Conservation (phyloP, 2,888 invertebrate genomes). For the Leucania comma region DNA sequence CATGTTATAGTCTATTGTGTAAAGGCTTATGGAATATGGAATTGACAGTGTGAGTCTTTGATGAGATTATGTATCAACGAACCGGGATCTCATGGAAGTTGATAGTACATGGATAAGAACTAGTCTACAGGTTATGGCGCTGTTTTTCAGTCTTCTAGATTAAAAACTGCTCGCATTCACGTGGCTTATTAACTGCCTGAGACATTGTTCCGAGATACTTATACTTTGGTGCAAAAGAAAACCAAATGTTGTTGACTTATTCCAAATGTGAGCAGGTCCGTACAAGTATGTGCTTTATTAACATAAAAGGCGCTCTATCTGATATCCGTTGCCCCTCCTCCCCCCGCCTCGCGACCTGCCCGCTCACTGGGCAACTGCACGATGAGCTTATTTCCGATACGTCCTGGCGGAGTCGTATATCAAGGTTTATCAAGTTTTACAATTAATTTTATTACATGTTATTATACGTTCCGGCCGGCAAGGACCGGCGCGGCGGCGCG, state of each 20-base stretch:
- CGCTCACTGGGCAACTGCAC: not conserved
- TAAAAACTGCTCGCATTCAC: not conserved
- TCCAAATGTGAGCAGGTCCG: not conserved
- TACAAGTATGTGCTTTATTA: slow-evolving; percentile 28
- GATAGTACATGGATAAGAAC: not conserved
- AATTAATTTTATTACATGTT: slow-evolving; percentile 59
- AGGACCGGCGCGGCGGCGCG: slow-evolving; percentile 5
- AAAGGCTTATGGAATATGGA: slow-evolving; percentile 14
- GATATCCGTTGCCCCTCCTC: not conserved
- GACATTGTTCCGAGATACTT: not conserved
- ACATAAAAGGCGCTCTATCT: slow-evolving; percentile 37
- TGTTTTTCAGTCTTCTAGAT: not conserved
- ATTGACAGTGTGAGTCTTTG: slow-evolving; percentile 13
- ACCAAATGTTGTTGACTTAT: no score
- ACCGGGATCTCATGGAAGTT: not conserved
- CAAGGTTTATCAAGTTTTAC: slow-evolving; percentile 59
- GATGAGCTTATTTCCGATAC: slow-evolving; percentile 63
- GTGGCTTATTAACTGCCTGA: not conserved
- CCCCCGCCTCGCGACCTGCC: no score
- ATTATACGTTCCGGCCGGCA: slow-evolving; percentile 15
- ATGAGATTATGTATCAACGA: slow-evolving; percentile 10
- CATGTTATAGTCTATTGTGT: slow-evolving; percentile 20
- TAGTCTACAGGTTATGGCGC: not conserved
- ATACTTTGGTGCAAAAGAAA: not conserved
- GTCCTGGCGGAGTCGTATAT: slow-evolving; percentile 58